Evolutionary conservation across 2,797 vertebrate genomes (phyloP), one percentile per base, ranked within the genome.

Genomic region (Malurus splendens): DNA sequence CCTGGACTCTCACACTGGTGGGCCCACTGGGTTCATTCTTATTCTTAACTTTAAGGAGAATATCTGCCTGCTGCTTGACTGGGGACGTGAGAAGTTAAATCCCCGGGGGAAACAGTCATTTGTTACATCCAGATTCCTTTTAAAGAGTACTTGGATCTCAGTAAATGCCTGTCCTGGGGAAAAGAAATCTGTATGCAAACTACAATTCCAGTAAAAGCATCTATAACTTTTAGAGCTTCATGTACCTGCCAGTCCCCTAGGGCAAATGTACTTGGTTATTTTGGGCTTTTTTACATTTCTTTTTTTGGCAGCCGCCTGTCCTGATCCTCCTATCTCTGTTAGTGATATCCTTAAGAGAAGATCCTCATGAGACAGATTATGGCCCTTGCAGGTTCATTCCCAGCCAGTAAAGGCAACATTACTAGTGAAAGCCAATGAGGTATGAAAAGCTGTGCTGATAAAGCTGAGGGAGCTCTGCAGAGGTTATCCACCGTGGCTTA

Each of bases 161-260:
- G 32, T 60, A 81, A 87, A 78, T 70, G 82, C 50, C 50, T 91
- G 24, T 90, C 65, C 72, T 72, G 74, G 64, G 87, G 83, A 83
- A 87, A 87, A 90, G 62, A 70, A 87, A 89, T 91, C 74, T 66
- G 66, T 78, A 70, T 81, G 83, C 48, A 52, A 90, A 84, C 60
- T 76, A 51, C 83, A 88, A 52, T 91, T 90, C 56, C 41, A 84
- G 48, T 76, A 66, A 90, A 78, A 27, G 38, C 74, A 66, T 55
- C 67, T 68, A 25, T 78, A 90, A 82, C 76, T 92, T 93, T 41
- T 65, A 89, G 82, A 81, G 78, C 64, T 81, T 89, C 51, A 15
- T 64, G 70, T 82, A 92, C 73, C 70, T 93, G 71, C n/a, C 71
- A 91, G 67, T 73, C 48, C 66, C 87, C 70, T 75, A 65, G 76